Percentiles rank a stretch among this genome's conserved stretches.
Conservation (phyloP, 2,797 vertebrate genomes). For the Tokudaia muenninki region DNA sequence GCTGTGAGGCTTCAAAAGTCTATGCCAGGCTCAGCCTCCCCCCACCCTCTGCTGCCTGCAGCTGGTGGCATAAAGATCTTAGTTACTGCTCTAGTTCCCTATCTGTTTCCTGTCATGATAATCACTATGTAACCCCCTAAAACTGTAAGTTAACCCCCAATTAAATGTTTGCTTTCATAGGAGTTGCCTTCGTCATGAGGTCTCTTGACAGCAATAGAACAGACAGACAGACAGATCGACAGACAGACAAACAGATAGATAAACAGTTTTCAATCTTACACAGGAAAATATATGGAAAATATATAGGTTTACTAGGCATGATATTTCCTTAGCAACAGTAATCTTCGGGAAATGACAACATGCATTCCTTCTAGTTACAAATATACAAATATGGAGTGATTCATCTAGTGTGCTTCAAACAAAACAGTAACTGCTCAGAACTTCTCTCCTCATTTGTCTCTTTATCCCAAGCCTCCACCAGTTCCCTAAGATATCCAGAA, state of each 20-base stretch:
- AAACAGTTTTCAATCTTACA: background rate
- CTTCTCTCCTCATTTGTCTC: background rate
- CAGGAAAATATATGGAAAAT: background rate
- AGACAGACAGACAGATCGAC: background rate
- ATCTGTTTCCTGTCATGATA: background rate
- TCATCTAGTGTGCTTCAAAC: background rate
- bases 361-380: background rate
- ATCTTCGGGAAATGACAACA: background rate
- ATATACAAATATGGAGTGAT: background rate
- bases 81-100: background rate
- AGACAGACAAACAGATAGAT: background rate
- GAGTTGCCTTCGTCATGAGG: background rate
- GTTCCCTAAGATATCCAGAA: background rate
- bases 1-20: background rate
- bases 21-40: background rate
- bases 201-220: background rate
- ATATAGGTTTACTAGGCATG: slow-evolving; percentile 51
- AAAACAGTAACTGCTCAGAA: background rate
- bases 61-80: background rate
- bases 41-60: background rate
- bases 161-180: background rate
- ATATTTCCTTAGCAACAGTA: slow-evolving; percentile 74
- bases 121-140: background rate
- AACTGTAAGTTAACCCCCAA: background rate
- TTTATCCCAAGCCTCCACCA: background rate